These are phyloP conservation scores for Metopia argyrocephala DNA, from an alignment of 2,888 invertebrate genomes.

Conservation along the genomic window DNA sequence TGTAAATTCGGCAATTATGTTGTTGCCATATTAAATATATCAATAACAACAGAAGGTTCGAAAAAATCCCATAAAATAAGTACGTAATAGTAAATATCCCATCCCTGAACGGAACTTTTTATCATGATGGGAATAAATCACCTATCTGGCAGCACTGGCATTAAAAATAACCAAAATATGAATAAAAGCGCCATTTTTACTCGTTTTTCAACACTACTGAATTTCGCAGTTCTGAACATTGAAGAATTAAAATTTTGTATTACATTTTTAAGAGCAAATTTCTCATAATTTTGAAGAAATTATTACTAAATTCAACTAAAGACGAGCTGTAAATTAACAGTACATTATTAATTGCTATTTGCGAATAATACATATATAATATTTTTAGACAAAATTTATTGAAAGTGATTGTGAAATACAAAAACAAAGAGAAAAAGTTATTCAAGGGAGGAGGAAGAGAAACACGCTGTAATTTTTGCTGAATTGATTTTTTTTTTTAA, in stretches of 20 bases:
- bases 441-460: conserved; percentile 8
- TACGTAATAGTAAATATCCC: too few relatives aligned
- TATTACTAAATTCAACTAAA: not conserved
- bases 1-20: too few relatives aligned
- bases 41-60: too few relatives aligned
- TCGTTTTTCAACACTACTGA: conserved; percentile 40
- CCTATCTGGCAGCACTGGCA: too few relatives aligned
- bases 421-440: conserved; percentile 4
- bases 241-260: not conserved
- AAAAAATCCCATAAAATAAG: too few relatives aligned
- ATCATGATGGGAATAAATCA: too few relatives aligned
- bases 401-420: conserved; percentile 48
- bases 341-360: not conserved
- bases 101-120: too few relatives aligned
- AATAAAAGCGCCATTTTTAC: conserved; percentile 41
- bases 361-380: not conserved
- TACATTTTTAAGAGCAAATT: conserved; percentile 17
- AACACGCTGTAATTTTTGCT: conserved; percentile 38
- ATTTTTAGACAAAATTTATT: not conserved
- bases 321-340: conserved; percentile 16
- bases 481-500: not conserved
- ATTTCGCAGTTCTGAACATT: conserved; percentile 37
- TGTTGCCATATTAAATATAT: too few relatives aligned
- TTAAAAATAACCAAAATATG: too few relatives aligned
- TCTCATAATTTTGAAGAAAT: not conserved